Percentiles rank a stretch among this genome's conserved stretches.
These are phyloP conservation scores for Lytechinus pictus DNA, from an alignment of 35 echinoderm and acorn worm species.

Conservation along the genomic window DNA sequence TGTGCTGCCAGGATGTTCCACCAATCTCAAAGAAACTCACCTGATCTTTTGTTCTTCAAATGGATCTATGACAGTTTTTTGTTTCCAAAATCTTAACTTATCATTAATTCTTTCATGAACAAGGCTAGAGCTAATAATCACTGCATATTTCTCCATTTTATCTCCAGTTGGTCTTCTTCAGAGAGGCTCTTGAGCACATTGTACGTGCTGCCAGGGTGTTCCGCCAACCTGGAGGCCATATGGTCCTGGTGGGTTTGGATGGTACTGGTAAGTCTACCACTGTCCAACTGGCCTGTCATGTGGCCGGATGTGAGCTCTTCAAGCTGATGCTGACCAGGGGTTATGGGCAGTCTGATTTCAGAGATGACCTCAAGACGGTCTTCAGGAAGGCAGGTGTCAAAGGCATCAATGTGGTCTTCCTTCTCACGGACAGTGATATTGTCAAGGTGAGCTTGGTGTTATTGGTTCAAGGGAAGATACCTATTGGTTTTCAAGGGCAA, in stretches of 20 bases:
- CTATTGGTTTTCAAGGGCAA: no score
- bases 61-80: no score
- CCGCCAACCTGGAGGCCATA: constrained; percentile 96
- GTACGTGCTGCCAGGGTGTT: constrained; percentile 90
- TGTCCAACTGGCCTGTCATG: constrained; percentile 88
- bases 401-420: constrained; percentile 83
- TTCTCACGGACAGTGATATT: constrained; percentile 96
- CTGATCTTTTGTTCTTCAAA: no score
- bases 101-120: no score
- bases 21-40: no score
- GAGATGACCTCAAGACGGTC: constrained; percentile 91
- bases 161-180: constrained; percentile 91
- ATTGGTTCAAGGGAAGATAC: background rate
- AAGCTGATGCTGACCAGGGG: constrained; percentile 89
- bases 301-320: constrained; percentile 89
- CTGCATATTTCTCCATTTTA: background rate
- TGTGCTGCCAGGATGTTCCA: no score
- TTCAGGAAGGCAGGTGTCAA: constrained; percentile 84
- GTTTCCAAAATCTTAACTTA: no score
- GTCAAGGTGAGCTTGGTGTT: constrained; percentile 58
- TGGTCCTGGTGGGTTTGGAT: constrained; percentile 92
- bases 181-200: constrained; percentile 90
- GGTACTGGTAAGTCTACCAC: constrained; percentile 93
- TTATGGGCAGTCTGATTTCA: constrained; percentile 85
- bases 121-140: no score